Base-by-base conservation (phyloP, 2,113 vertebrate species). In the Pelobates fuscus region DNA sequence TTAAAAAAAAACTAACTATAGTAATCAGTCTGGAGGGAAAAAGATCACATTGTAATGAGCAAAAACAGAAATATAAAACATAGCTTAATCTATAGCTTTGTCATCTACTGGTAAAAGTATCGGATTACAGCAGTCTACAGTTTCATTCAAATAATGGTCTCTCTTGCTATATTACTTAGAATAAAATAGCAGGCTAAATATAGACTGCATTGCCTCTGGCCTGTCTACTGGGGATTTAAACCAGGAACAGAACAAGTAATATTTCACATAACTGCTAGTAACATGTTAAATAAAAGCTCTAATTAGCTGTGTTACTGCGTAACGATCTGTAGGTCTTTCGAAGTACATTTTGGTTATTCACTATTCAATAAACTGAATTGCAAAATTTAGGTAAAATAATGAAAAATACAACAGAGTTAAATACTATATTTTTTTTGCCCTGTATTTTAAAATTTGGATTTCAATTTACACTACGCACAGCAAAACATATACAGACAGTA, bases 161-260 rank as follows among this genome's bases (percentile, higher is more conserved):
- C 30, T 52, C 21, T 23, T 59, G 24, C 27, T 63, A 24, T 8
- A 17, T 3, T 44, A 58, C 43, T 12, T 65, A 65, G 27, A 67
- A 25, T 32, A 65, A 23, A 67, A 25, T 37, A 63, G 49, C 11
- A 27, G 20, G 52, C 71, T 75, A 75, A 29, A 75, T 74, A 57
- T 74, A 74, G 62, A 43, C 62, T 8, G 14, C 29, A 12, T 14
- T 21, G 32, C 49, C 57, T 58, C 71, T 75, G 62, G 49, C 25
- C 71, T 43, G 46, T 41, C 71, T 63, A 61, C 27, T 32, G 70
- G 70, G 68, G 25, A 71, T 71, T 21, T 21, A 62, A 63, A 25
- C 67, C 41, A 71, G 58, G 41, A 71, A 71, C 70, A 24, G 58
- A 62, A 60, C 14, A 58, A 58, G 32, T 52, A 21, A 59, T 29